Base-by-base conservation (phyloP, 2,113 vertebrate species). In the Protomyctophum bolini region DNA sequence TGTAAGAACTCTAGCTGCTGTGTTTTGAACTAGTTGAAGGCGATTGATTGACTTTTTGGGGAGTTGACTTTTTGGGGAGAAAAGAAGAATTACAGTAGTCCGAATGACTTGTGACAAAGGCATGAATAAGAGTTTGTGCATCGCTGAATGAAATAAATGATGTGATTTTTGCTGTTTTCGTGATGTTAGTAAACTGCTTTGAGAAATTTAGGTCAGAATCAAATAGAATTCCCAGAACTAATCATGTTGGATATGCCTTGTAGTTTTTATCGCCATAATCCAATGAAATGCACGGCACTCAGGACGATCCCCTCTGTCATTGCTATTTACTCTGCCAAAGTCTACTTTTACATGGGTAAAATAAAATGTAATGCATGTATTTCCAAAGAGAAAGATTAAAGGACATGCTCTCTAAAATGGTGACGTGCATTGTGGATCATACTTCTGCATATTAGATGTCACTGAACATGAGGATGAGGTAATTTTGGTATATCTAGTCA, bases 211-310 rank as follows among this genome's bases (percentile, higher is more conserved):
- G n/a, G n/a, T n/a, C n/a, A n/a, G n/a, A n/a, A n/a, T n/a, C n/a
- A n/a, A n/a, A n/a, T n/a, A n/a, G n/a, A n/a, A n/a, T n/a, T n/a
- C n/a, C n/a, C n/a, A n/a, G n/a, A n/a, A n/a, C n/a, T n/a, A n/a
- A n/a, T n/a, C 83, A 81, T 78, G 80, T 79, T 83, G 65, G 63
- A 66, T 74, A 84, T 76, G 56, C 68, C 75, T 64, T 66, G 52
- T 68, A 72, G 63, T 58, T 76, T 60, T 80, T 56, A 29, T 46
- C 33, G 33, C 33, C 50, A 61, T 51, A 54, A 75, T 76, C 66
- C 68, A 81, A 75, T 59, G 65, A 55, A 76, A 73, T 66, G 52
- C 33, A 28, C 6, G 9, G 57, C 28, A 48, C 29, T 65, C 14
- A 62, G 59, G 10, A 51, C 12, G 11, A 8, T 8, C 8, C 29